A percentile compares a stretch with the other conserved stretches of the same genome.
These are phyloP conservation scores for Lutjanus erythropterus DNA, from an alignment of 2,113 vertebrate genomes.

Conservation along the genomic window DNA sequence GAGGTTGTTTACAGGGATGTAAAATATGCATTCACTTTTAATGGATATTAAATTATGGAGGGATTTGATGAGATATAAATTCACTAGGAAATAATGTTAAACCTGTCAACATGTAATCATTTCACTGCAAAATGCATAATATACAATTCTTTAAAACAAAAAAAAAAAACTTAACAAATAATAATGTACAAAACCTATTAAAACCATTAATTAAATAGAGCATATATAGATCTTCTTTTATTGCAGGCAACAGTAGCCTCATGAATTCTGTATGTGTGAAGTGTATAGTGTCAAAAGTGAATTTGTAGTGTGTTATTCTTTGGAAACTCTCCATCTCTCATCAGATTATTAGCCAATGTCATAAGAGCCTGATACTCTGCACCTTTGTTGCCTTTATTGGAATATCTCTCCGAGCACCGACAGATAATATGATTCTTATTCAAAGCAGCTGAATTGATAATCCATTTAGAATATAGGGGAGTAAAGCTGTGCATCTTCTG, in stretches of 20 bases:
- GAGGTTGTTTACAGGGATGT: neutral
- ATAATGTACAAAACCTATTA: neutral
- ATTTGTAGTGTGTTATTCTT: constrained; percentile 11
- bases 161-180: no score
- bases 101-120: neutral
- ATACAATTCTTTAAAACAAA: no score
- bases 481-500: constrained; percentile 62
- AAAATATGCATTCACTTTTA: neutral
- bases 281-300: neutral
- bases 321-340: neutral
- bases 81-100: neutral
- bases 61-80: no score
- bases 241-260: neutral
- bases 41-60: neutral
- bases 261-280: neutral
- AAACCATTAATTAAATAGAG: neutral
- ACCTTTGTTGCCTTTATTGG: constrained; percentile 47
- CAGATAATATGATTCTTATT: constrained; percentile 70
- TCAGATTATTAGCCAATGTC: constrained; percentile 23
- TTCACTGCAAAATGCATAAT: no score
- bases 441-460: constrained; percentile 69
- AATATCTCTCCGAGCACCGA: constrained; percentile 48
- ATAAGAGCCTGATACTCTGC: constrained; percentile 11
- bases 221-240: no score
- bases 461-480: constrained; percentile 65